Evolutionary conservation across 2,888 invertebrate genomes (phyloP).

Genomic region (Ophion ventricosus): DNA sequence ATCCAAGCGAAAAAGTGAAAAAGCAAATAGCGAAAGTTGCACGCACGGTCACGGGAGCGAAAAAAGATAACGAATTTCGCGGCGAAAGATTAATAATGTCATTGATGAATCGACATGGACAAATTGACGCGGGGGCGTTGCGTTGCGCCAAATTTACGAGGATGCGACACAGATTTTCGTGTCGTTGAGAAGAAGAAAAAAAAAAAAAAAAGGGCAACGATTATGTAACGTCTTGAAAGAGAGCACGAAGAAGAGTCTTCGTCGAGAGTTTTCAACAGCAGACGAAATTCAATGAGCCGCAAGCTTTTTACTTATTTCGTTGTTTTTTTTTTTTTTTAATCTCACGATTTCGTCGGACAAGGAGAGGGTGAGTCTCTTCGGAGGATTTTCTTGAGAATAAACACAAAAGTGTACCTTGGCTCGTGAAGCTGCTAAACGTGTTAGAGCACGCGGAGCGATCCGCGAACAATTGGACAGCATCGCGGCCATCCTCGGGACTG

Average conservation of each 20-base stretch:
- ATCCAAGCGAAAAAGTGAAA: constrained; percentile 5
- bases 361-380: neutral
- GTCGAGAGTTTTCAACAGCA: neutral
- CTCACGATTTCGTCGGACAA: constrained; percentile 18
- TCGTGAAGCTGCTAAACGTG: constrained; percentile 77
- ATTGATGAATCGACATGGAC: constrained; percentile 41
- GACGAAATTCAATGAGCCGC: neutral
- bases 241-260: neutral
- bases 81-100: neutral
- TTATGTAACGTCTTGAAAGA: constrained; percentile 55
- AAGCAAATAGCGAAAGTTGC: neutral
- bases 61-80: neutral
- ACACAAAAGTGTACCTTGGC: constrained; percentile 77
- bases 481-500: constrained; percentile 77
- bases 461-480: constrained; percentile 82
- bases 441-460: constrained; percentile 78
- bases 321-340: neutral
- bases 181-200: constrained; percentile 20
- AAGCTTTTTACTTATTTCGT: neutral
- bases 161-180: constrained; percentile 12
- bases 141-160: constrained; percentile 21
- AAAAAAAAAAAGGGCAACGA: too few species aligned
- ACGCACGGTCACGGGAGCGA: too few species aligned
- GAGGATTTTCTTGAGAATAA: constrained; percentile 5
- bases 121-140: constrained; percentile 25